Conservation (phyloP, 23 tunicate genomes). For the Diplosoma virens region DNA sequence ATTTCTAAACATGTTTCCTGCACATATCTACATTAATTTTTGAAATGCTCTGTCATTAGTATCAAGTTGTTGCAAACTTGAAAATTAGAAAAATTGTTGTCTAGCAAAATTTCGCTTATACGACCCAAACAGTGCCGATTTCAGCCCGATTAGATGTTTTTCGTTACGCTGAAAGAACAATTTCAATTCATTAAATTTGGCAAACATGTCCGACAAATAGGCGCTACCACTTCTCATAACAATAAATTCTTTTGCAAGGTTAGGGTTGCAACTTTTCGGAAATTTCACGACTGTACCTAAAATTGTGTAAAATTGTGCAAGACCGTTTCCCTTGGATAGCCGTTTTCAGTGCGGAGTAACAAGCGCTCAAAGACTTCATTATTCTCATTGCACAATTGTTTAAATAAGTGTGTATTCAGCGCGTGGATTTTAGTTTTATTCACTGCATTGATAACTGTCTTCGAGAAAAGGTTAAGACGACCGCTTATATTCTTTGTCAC, state of each 20-base stretch:
- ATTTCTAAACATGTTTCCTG: background rate
- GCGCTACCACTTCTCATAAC: conserved; percentile 28
- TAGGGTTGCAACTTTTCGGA: too few species aligned
- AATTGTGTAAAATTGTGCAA: conserved; percentile 25
- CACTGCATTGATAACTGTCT: too few species aligned
- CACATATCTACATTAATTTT: conserved; percentile 18
- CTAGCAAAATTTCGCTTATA: conserved; percentile 11
- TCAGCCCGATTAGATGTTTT: background rate
- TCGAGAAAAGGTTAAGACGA: too few species aligned
- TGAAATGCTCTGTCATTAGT: background rate
- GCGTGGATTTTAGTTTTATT: conserved; percentile 39
- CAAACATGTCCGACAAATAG: too few species aligned
- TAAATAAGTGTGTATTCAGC: conserved; percentile 23
- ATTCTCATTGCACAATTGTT: too few species aligned
- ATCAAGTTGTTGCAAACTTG: too few species aligned
- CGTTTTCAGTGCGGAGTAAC: conserved; percentile 36
- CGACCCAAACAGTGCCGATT: background rate
- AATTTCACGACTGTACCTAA: conserved; percentile 16
- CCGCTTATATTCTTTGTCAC: too few species aligned
- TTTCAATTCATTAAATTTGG: too few species aligned
- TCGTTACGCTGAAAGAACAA: conserved; percentile 13
- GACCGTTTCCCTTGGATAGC: conserved; percentile 35
- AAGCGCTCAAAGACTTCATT: too few species aligned
- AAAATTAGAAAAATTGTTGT: too few species aligned
- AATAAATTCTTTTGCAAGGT: conserved; percentile 16